Base-by-base conservation (phyloP, 2,888 invertebrate genomes). In the Cryptus armator region DNA sequence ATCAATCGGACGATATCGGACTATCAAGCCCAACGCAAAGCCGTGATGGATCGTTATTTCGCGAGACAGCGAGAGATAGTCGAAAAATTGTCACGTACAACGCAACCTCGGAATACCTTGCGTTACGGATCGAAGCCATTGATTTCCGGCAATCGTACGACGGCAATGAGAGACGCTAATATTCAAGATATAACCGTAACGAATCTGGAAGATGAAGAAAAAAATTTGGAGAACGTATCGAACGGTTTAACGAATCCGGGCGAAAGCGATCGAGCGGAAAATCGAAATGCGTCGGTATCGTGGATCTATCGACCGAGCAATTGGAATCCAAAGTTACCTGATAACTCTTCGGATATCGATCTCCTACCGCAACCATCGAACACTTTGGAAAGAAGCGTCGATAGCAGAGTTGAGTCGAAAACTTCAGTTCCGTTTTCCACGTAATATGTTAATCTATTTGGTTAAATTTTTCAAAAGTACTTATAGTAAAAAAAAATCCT, bases 21-120 rank as follows among this genome's bases (percentile, higher is more conserved):
- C 43, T 91, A 91, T 84, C 89, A 90, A 44, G 87, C 88, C 1
- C 87, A 88, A 51, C 87, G 91, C n/a, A 87, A 86, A 86, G 89
- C 88, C 2, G 88, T 91, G 3, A 90, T 91, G 90, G 90, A 91
- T 0, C 89, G 85, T 67, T 91, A 87, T 84, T 83, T 89, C 80
- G 87, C 89, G 9, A 85, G 90, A 19, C 89, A 89, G 37, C 87
- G 79, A 0, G 87, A 89, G 37, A 90, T 91, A 24, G 56, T 72
- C 2, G 75, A 86, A 56, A 89, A 85, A 44, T 88, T 90, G 37
- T 71, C 44, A 2, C 79, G 72, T 3, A 85, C 75, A 0, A 16
- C 59, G 14, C 68, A 56, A 46, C 43, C 59, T 43, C 51, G 43
- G 37, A 37, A 9, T 9, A 37, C 5, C 37, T 37, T 37, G 5